Evolutionary conservation across 2,113 vertebrate genomes (phyloP).

Genomic region (Dipodomys stephensi): DNA sequence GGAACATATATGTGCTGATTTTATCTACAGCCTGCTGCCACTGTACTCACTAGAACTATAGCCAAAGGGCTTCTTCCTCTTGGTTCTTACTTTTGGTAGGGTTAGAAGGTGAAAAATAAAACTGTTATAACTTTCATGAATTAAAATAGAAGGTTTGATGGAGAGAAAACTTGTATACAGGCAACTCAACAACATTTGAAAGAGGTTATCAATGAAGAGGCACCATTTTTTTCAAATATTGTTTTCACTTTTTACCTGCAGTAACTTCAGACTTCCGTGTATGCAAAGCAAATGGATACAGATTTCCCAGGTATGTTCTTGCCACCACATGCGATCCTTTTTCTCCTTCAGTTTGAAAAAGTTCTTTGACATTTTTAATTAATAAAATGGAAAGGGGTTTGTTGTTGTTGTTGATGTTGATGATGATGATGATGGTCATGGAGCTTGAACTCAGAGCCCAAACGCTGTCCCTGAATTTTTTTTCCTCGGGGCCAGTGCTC

Average conservation of each 20-base stretch:
- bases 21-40: neutral
- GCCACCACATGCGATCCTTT: neutral
- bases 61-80: too few relatives aligned
- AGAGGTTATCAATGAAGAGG: neutral
- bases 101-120: neutral
- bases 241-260: constrained; percentile 20
- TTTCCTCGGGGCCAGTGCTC: too few relatives aligned
- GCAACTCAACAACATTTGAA: neutral
- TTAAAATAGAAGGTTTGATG: constrained; percentile 21
- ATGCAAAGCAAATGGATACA: neutral
- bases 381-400: neutral
- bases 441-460: too few relatives aligned
- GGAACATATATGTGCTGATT: neutral
- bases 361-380: neutral
- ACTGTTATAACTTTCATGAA: neutral
- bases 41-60: neutral
- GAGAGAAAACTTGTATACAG: neutral
- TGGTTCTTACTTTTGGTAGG: too few relatives aligned
- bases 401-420: too few relatives aligned
- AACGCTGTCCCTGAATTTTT: too few relatives aligned
- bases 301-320: neutral
- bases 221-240: neutral
- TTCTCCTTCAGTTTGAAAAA: neutral
- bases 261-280: constrained; percentile 5
- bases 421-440: too few relatives aligned